Evolutionary conservation across 2,113 vertebrate species (phyloP).

Genomic region (Sphaerodactylus townsendi): DNA sequence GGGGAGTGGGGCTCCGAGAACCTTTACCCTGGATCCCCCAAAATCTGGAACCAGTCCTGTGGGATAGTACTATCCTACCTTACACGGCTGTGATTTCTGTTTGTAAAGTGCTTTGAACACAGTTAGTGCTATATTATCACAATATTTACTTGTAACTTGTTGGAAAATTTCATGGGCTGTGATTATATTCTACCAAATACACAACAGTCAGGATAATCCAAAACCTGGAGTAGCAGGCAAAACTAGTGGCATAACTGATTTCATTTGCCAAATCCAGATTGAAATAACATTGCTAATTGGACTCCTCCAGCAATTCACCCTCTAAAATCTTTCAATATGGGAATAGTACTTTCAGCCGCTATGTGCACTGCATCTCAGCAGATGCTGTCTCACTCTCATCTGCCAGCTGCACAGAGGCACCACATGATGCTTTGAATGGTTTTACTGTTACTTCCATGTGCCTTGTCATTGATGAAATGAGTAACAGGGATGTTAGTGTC

Average conservation of each 20-base stretch:
- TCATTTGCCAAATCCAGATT: neutral
- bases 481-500: neutral
- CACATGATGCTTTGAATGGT: neutral
- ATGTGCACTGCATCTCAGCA: neutral
- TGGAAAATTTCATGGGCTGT: neutral
- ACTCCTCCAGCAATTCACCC: neutral
- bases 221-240: neutral
- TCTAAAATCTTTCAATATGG: neutral
- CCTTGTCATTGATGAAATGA: constrained; percentile 2
- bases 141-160: neutral
- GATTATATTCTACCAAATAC: neutral
- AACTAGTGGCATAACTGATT: neutral
- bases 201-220: neutral
- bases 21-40: too few relatives aligned
- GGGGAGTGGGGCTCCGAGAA: too few relatives aligned
- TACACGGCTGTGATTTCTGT: too few relatives aligned
- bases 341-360: neutral
- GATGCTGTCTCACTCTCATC: neutral
- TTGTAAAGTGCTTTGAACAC: too few relatives aligned
- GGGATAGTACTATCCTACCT: too few relatives aligned
- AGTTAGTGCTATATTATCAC: neutral
- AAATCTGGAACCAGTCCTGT: too few relatives aligned
- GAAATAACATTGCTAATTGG: neutral
- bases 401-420: neutral
- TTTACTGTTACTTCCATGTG: neutral